Evolutionary conservation across 1,140 invertebrate species (phyloP).

Genomic region (Drosophila littoralis): DNA sequence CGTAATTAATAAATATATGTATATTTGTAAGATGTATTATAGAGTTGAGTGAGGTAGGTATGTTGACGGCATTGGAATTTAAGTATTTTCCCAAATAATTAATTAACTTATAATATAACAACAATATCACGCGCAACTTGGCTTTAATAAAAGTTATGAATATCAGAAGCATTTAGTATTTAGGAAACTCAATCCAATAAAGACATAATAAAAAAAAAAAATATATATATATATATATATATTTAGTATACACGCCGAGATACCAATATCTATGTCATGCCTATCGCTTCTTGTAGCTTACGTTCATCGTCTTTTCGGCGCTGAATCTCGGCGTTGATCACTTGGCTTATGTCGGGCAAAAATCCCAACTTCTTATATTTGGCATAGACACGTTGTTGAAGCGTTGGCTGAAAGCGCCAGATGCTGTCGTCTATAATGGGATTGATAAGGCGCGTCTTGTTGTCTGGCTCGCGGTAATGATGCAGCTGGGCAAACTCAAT

Average conservation of each 20-base stretch:
- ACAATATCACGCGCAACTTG: too few species aligned
- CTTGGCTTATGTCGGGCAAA: conserved; percentile 40
- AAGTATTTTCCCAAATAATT: too few species aligned
- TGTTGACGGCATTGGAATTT: too few species aligned
- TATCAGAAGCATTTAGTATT: too few species aligned
- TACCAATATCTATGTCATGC: conserved; percentile 4
- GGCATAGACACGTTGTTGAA: conserved; percentile 47
- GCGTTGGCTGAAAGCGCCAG: conserved; percentile 66
- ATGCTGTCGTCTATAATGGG: conserved; percentile 65
- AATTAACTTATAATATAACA: too few species aligned
- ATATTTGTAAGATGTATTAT: too few species aligned
- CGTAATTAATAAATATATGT: too few species aligned
- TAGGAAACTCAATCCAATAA: too few species aligned
- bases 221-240: too few species aligned
- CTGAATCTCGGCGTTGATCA: conserved; percentile 27
- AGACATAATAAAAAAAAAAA: not conserved
- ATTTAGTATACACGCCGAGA: not conserved
- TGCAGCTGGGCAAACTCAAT: conserved; percentile 65
- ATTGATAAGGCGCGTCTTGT: conserved; percentile 56
- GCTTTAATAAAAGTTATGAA: too few species aligned
- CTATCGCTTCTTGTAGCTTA: conserved; percentile 41
- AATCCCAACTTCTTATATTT: conserved; percentile 58
- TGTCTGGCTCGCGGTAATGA: conserved; percentile 69
- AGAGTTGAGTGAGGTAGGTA: too few species aligned
- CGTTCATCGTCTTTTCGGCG: conserved; percentile 38